Conservation (phyloP, 2,113 vertebrate species). For the Cettia cetti region DNA sequence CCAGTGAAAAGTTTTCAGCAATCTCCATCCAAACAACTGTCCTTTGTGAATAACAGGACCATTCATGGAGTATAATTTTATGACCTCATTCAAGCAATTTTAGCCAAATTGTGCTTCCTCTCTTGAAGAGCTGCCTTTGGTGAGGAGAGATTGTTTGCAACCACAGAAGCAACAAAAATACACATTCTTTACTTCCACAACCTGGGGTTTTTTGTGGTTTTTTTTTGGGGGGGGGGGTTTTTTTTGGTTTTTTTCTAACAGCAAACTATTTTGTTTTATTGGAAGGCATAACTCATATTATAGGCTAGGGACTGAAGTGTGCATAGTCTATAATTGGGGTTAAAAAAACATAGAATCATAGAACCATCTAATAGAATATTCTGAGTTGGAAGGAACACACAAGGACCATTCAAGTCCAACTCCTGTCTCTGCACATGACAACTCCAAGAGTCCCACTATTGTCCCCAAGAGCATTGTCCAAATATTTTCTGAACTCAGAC, state of each 20-base stretch:
- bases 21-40: conserved; percentile 34
- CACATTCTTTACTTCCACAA: neutral
- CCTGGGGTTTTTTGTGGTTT: too few relatives aligned
- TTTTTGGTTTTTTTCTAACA: neutral
- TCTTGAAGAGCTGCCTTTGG: neutral
- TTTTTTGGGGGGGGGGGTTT: too few relatives aligned
- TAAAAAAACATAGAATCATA: neutral
- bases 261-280: neutral
- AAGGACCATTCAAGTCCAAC: neutral
- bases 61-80: neutral
- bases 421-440: neutral
- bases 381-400: neutral
- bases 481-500: neutral
- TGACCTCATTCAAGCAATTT: neutral
- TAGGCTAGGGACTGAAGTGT: neutral
- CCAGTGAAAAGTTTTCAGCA: conserved; percentile 24
- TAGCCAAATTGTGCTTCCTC: neutral
- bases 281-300: neutral
- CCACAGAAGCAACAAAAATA: neutral
- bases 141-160: neutral
- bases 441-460: neutral
- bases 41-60: neutral
- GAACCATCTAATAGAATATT: neutral
- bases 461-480: neutral
- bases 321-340: neutral